phyloP scores from a whole-genome alignment of 2,797 vertebrate genomes.

The Synanceia verrucosa region DNA sequence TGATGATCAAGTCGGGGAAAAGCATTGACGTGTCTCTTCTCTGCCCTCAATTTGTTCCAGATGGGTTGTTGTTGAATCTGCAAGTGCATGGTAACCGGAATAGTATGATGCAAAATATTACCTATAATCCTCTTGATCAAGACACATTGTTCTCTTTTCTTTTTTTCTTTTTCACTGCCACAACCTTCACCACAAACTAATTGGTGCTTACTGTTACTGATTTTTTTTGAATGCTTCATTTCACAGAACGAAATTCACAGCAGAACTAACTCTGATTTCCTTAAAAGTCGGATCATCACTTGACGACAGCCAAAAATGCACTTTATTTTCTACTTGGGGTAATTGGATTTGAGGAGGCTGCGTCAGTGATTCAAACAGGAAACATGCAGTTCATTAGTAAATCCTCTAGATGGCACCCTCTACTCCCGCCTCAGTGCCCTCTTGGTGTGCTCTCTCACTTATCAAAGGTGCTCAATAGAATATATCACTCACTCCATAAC shows the following conservation, averaged over 20 bases:
- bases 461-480: constrained; percentile 59
- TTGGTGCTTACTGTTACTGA: constrained; percentile 65
- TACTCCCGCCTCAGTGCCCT: constrained; percentile 36
- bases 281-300: constrained; percentile 37
- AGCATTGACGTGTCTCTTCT: constrained; percentile 36
- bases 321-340: constrained; percentile 80
- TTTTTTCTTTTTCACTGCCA: constrained; percentile 23
- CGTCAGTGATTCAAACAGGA: constrained; percentile 35
- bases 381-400: constrained; percentile 54
- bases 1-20: constrained; percentile 37
- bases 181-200: constrained; percentile 16
- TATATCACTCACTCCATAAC: constrained; percentile 20
- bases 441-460: constrained; percentile 29
- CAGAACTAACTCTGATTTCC: constrained; percentile 26
- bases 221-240: constrained; percentile 41
- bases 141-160: constrained; percentile 34
- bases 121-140: constrained; percentile 61
- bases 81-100: constrained; percentile 82
- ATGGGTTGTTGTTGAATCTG: constrained; percentile 69
- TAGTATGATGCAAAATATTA: constrained; percentile 74
- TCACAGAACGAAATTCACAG: constrained; percentile 19
- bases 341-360: constrained; percentile 66
- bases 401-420: constrained; percentile 63
- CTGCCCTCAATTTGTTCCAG: constrained; percentile 52
- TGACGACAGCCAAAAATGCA: constrained; percentile 73